Percentiles rank a stretch among this genome's conserved stretches.
Evolutionary conservation across 2,888 invertebrate genomes (phyloP).

Genomic region (Blera fallax): DNA sequence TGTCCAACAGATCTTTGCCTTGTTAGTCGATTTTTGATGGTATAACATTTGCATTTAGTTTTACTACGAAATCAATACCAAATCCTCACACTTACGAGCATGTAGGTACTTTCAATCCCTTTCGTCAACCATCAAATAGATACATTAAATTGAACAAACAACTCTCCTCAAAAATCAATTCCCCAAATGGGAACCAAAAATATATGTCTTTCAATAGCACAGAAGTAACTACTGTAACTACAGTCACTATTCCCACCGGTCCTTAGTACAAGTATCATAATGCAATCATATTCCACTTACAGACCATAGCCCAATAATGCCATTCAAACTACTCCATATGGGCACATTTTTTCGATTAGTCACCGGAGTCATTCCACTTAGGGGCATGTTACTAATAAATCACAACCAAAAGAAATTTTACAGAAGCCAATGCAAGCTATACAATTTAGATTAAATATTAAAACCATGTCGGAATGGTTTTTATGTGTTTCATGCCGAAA

Average conservation of each 20-base stretch:
- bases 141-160: neutral
- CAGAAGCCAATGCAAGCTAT: slow-evolving; percentile 33
- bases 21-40: no score
- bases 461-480: slow-evolving; percentile 55
- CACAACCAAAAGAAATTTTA: slow-evolving; percentile 28
- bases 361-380: slow-evolving; percentile 50
- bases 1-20: no score
- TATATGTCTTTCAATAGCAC: neutral
- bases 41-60: no score
- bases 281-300: slow-evolving; percentile 69
- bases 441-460: slow-evolving; percentile 68
- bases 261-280: slow-evolving; percentile 46
- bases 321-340: slow-evolving; percentile 60
- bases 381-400: slow-evolving; percentile 64
- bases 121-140: no score
- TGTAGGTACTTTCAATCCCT: no score
- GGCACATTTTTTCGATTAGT: slow-evolving; percentile 65
- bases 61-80: no score
- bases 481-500: neutral
- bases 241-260: slow-evolving; percentile 53
- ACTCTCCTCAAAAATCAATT: neutral
- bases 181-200: slow-evolving; percentile 18
- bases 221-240: neutral
- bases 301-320: slow-evolving; percentile 33
- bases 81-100: no score